Conservation (phyloP, 2,797 vertebrate species). For the Capromys pilorides region DNA sequence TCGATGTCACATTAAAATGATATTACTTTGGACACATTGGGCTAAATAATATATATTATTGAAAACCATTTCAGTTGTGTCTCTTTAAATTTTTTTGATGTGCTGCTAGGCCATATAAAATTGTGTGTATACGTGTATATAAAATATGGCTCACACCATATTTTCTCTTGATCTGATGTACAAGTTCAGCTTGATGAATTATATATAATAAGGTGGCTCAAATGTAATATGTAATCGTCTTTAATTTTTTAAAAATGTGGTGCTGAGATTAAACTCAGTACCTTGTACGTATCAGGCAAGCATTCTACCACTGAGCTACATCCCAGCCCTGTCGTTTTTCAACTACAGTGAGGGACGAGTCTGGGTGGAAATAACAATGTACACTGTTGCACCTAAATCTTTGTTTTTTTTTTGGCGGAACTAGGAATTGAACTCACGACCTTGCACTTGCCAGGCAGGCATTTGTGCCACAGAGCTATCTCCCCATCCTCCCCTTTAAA, state of each 20-base stretch:
- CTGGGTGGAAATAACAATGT: neutral
- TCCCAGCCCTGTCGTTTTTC: neutral
- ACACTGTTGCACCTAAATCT: too few relatives aligned
- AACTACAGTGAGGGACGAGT: neutral
- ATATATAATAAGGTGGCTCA: neutral
- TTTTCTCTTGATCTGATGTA: slow-evolving; percentile 26
- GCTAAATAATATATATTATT: slow-evolving; percentile 11
- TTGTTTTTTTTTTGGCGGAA: too few relatives aligned
- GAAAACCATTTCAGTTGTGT: slow-evolving; percentile 25
- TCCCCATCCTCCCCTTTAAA: too few relatives aligned
- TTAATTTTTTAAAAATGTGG: neutral
- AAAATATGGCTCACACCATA: neutral
- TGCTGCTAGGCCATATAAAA: neutral
- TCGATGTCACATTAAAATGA: slow-evolving; percentile 31
- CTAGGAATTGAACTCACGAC: too few relatives aligned
- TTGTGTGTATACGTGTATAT: neutral
- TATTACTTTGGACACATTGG: slow-evolving; percentile 3
- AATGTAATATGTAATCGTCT: neutral
- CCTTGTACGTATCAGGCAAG: neutral
- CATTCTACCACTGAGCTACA: neutral
- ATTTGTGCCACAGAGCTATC: too few relatives aligned
- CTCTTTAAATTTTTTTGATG: slow-evolving; percentile 4
- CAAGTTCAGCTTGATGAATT: neutral
- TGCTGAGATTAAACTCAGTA: neutral
- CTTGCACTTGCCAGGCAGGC: too few relatives aligned